Percentiles rank a stretch among this genome's conserved stretches.
These are phyloP conservation scores for Tachycineta bicolor DNA, from an alignment of 2,113 vertebrate genomes.

Conservation along the genomic window DNA sequence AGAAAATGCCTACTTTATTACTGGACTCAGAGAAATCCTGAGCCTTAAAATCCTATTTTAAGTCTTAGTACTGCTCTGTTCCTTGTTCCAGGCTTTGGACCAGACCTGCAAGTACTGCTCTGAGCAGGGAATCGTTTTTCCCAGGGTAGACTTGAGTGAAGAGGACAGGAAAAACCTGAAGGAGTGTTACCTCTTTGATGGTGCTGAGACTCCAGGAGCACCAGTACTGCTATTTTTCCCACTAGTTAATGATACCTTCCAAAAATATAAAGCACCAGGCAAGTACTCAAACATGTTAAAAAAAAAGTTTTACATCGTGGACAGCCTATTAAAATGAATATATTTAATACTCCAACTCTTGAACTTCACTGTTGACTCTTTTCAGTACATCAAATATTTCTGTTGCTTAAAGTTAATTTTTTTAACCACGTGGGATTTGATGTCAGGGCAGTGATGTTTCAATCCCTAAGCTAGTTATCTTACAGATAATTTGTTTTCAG, in stretches of 20 bases:
- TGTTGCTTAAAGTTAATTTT: not conserved
- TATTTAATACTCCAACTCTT: not conserved
- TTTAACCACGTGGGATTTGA: not conserved
- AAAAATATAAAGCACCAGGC: constrained; percentile 77
- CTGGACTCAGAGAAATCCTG: not conserved
- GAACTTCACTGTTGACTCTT: not conserved
- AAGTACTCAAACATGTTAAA: not conserved
- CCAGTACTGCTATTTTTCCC: constrained; percentile 81
- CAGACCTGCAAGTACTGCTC: constrained; percentile 74
- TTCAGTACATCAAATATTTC: not conserved
- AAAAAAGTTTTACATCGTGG: not conserved
- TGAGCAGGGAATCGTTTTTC: constrained; percentile 78
- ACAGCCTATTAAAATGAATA: not conserved
- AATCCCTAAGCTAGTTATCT: not conserved
- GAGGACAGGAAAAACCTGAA: constrained; percentile 63
- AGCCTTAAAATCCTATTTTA: constrained; percentile 31
- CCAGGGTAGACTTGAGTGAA: constrained; percentile 62
- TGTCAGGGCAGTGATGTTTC: not conserved
- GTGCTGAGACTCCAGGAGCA: constrained; percentile 55
- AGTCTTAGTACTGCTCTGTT: constrained; percentile 9
- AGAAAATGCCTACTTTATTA: not conserved
- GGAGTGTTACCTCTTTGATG: constrained; percentile 79
- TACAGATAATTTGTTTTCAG: not conserved
- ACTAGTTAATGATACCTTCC: constrained; percentile 78
- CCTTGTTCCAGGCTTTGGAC: constrained; percentile 69